Evolutionary conservation across 2,888 invertebrate species (phyloP), one percentile per base, ranked within the genome.

Genomic region (Deroplatys truncata): DNA sequence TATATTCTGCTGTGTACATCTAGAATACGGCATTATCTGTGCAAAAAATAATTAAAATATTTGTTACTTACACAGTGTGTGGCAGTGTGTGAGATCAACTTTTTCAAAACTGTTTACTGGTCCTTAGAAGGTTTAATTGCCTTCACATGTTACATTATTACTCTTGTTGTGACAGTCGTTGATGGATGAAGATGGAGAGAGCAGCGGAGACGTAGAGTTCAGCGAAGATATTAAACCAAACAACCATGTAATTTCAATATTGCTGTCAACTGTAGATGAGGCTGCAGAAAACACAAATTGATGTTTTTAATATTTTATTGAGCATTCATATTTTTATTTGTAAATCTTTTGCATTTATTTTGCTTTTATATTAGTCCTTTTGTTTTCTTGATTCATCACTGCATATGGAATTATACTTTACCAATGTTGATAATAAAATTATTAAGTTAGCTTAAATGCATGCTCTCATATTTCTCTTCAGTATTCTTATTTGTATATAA

Each of bases 81-180:
- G 56, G 25, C 56, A 25, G 56, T 72, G 56, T 72, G 56, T 72
- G 20, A 72, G 9, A 72, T 20, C 20, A 25, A 72, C 56, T 20
- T 16, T 72, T 72, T 43, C 43, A 43, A 72, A 72, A 72, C 16
- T 72, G 25, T 72, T 72, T 72, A 72, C 56, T 72, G 20, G 25
- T 72, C 56, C 56, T 72, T 72, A 25, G 56, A 72, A 72, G 35
- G 28, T 83, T 83, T 87, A 35, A 25, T 87, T 82, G 28, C 87
- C 82, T 35, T 87, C 9, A 56, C 13, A 16, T 87, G 82, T 87
- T 82, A 28, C 28, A 83, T 87, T 87, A 87, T 87, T 87, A 82
- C 85, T 89, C 87, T 88, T 90, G 83, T 89, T 90, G 56, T 89
- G 88, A 88, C 90, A 90, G 90, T 90, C 89, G 83, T 49, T 90